phyloP scores from a whole-genome alignment of 2,113 vertebrate genomes.

The Eulemur rufifrons region DNA sequence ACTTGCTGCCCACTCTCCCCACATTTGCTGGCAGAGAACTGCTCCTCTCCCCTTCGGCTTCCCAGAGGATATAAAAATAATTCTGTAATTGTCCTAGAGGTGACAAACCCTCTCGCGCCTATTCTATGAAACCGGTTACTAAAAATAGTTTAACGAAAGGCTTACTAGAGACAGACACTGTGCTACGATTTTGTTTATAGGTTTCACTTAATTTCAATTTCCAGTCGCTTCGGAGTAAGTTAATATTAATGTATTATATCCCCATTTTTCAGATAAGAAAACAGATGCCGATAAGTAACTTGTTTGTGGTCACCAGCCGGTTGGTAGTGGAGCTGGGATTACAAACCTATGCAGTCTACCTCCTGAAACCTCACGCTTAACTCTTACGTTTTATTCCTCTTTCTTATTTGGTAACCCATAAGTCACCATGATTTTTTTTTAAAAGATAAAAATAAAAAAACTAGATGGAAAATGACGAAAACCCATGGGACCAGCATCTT shows the following conservation, averaged over 20 bases:
- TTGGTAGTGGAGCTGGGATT: not conserved
- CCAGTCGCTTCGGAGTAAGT: not conserved
- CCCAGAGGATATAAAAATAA: not conserved
- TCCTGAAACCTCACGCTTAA: not conserved
- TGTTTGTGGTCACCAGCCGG: not conserved
- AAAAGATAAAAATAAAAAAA: too few relatives aligned
- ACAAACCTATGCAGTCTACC: not conserved
- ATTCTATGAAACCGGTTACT: not conserved
- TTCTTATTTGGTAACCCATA: not conserved
- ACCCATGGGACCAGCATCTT: not conserved
- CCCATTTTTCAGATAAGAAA: constrained; percentile 12
- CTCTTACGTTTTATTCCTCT: not conserved
- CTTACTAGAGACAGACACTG: not conserved
- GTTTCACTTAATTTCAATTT: not conserved
- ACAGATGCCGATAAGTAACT: not conserved
- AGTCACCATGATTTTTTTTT: not conserved
- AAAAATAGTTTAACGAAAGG: not conserved
- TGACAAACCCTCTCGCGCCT: not conserved
- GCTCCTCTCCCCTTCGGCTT: not conserved
- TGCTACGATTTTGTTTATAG: not conserved
- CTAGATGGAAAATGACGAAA: not conserved
- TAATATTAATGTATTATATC: not conserved
- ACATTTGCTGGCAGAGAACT: not conserved
- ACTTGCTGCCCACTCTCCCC: not conserved
- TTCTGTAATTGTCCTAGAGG: not conserved